A percentile compares a stretch with the other conserved stretches of the same genome.
These are phyloP conservation scores for Lepidonotus clava DNA, from an alignment of 2,888 invertebrate genomes.

Conservation along the genomic window DNA sequence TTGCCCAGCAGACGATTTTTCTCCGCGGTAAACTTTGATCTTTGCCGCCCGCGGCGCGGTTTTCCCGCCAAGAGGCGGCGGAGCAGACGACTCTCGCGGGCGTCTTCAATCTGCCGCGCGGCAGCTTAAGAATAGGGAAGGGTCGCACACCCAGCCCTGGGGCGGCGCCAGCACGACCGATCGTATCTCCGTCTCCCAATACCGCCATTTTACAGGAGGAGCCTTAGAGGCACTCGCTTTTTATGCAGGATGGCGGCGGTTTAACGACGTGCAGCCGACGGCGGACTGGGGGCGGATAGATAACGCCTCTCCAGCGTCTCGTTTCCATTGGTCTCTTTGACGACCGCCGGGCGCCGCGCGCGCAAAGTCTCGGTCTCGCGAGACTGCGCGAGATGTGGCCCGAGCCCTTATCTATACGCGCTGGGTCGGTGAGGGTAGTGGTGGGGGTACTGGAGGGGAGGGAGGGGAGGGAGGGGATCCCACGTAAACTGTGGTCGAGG, in stretches of 20 bases:
- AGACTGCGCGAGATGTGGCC: slow-evolving; percentile 21
- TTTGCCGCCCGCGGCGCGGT: not conserved
- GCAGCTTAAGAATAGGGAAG: slow-evolving; percentile 44
- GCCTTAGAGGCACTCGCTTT: not conserved
- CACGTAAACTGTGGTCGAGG: not conserved
- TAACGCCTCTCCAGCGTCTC: slow-evolving; percentile 16
- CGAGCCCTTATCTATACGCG: slow-evolving; percentile 25
- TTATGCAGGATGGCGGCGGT: not conserved
- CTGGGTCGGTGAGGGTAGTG: too few species aligned
- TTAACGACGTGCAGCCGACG: not conserved
- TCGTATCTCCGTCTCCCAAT: slow-evolving; percentile 24
- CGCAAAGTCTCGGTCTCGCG: not conserved
- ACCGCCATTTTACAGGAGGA: slow-evolving; percentile 19
- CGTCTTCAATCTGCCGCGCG: not conserved
- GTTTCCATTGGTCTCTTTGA: slow-evolving; percentile 53
- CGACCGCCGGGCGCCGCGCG: not conserved
- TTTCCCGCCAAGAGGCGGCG: not conserved
- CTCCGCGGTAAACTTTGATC: slow-evolving; percentile 17
- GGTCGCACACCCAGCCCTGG: slow-evolving; percentile 17
- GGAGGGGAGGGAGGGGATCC: not conserved
- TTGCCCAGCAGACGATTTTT: not conserved
- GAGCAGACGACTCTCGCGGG: slow-evolving; percentile 1
- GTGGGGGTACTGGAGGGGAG: not conserved
- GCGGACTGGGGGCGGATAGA: not conserved
- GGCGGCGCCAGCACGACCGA: not conserved